Evolutionary conservation across 2,888 invertebrate genomes (phyloP).

Genomic region (Griposia aprilina): DNA sequence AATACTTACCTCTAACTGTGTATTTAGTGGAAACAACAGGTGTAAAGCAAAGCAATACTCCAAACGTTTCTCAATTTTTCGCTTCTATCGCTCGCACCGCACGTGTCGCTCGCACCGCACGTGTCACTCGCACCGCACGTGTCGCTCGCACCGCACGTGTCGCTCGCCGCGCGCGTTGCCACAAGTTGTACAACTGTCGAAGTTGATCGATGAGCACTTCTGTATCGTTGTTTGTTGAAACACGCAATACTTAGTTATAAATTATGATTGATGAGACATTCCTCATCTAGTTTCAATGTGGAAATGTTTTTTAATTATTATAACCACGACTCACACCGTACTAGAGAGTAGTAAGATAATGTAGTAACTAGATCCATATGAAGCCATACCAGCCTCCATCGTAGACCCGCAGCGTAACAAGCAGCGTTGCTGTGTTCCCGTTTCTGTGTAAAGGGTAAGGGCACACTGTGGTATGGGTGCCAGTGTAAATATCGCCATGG

Average conservation of each 20-base stretch:
- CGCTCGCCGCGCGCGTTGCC: background rate
- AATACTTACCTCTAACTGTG: background rate
- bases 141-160: background rate
- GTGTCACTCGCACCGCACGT: too few species aligned
- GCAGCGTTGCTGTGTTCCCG: background rate
- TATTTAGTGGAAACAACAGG: background rate
- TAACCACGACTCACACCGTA: background rate
- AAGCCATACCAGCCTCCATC: too few species aligned
- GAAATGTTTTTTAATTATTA: constrained; percentile 7
- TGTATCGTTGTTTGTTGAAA: constrained; percentile 14
- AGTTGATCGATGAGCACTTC: constrained; percentile 43
- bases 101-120: background rate
- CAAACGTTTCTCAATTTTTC: background rate
- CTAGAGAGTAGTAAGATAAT: background rate
- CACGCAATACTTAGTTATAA: constrained; percentile 20
- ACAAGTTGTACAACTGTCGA: constrained; percentile 30
- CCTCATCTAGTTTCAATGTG: background rate
- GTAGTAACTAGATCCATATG: background rate
- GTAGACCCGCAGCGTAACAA: too few species aligned
- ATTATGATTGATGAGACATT: constrained; percentile 49
- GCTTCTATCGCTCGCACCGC: background rate
- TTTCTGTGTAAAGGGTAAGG: background rate
- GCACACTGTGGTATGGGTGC: background rate
- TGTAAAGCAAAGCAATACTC: background rate
- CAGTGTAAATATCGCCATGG: too few species aligned